Evolutionary conservation across 2,888 invertebrate genomes (phyloP).

Genomic region (Saturnia pavonia): DNA sequence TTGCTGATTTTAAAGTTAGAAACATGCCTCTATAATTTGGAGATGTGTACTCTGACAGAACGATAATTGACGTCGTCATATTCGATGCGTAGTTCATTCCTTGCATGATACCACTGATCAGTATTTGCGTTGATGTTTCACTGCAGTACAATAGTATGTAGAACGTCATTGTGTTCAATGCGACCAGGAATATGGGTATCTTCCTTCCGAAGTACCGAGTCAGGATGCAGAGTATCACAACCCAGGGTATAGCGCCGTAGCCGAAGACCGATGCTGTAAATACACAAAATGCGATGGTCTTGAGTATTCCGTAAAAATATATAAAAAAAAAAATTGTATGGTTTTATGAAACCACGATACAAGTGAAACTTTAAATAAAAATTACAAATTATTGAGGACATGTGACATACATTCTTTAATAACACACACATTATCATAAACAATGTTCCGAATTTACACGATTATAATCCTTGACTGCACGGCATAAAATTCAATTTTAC

Average conservation of each 20-base stretch:
- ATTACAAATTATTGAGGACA: too few species aligned
- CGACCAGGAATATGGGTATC: constrained; percentile 35
- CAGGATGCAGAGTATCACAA: constrained; percentile 37
- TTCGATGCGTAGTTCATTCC: constrained; percentile 38
- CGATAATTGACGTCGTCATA: constrained; percentile 34
- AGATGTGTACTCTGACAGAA: constrained; percentile 40
- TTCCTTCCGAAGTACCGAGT: constrained; percentile 39
- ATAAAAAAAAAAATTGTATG: too few species aligned
- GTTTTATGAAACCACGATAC: too few species aligned
- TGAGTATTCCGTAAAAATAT: too few species aligned
- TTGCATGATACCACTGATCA: constrained; percentile 40
- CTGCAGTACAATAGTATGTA: constrained; percentile 39
- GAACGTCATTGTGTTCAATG: constrained; percentile 31
- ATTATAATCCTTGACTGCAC: too few species aligned
- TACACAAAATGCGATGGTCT: too few species aligned
- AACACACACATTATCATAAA: too few species aligned
- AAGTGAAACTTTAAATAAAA: too few species aligned
- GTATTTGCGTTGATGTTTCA: constrained; percentile 33
- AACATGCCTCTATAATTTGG: constrained; percentile 40
- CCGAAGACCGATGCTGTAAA: constrained; percentile 45
- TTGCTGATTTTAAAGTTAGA: constrained; percentile 41
- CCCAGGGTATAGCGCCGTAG: constrained; percentile 42
- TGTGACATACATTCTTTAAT: too few species aligned
- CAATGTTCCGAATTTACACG: too few species aligned
- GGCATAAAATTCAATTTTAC: too few species aligned